These are phyloP conservation scores for Anguilla japonica DNA, from an alignment of 2,113 vertebrate genomes.

Conservation along the genomic window DNA sequence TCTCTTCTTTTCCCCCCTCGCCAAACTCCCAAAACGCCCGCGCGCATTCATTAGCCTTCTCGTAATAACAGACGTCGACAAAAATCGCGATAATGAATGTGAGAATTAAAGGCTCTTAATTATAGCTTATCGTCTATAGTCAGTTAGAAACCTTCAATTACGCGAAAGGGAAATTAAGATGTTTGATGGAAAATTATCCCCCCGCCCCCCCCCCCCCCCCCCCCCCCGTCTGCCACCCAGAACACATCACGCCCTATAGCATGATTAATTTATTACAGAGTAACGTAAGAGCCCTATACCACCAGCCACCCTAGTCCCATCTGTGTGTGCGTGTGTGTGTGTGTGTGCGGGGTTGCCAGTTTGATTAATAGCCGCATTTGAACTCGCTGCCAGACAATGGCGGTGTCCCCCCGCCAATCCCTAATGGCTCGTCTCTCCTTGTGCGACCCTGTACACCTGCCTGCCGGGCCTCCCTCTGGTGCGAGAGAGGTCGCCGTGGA, in stretches of 20 bases:
- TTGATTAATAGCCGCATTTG: slow-evolving; percentile 69
- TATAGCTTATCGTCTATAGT: slow-evolving; percentile 54
- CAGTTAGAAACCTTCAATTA: slow-evolving; percentile 56
- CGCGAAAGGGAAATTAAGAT: slow-evolving; percentile 51
- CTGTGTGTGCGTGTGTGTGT: neutral
- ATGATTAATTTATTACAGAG: slow-evolving; percentile 1
- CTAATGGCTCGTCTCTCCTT: slow-evolving; percentile 58
- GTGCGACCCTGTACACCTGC: slow-evolving; percentile 42
- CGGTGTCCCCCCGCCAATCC: slow-evolving; percentile 35
- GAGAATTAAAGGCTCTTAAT: slow-evolving; percentile 62
- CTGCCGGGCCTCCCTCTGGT: slow-evolving; percentile 23
- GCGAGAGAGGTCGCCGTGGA: slow-evolving; percentile 23
- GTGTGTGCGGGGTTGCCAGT: slow-evolving; percentile 37
- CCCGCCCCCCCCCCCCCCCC: slow-evolving; percentile 1
- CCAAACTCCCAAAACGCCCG: slow-evolving; percentile 8
- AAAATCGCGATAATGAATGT: slow-evolving; percentile 57
- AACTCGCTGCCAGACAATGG: slow-evolving; percentile 48
- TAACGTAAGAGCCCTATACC: neutral
- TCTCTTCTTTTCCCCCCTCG: too few relatives aligned
- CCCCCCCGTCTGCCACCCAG: neutral
- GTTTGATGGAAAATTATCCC: slow-evolving; percentile 47
- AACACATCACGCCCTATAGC: slow-evolving; percentile 22
- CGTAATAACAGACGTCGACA: slow-evolving; percentile 38
- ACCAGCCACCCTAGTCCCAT: neutral
- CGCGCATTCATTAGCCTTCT: slow-evolving; percentile 46